These are phyloP conservation scores for Rana temporaria DNA, from an alignment of 2,113 vertebrate genomes.

Conservation along the genomic window DNA sequence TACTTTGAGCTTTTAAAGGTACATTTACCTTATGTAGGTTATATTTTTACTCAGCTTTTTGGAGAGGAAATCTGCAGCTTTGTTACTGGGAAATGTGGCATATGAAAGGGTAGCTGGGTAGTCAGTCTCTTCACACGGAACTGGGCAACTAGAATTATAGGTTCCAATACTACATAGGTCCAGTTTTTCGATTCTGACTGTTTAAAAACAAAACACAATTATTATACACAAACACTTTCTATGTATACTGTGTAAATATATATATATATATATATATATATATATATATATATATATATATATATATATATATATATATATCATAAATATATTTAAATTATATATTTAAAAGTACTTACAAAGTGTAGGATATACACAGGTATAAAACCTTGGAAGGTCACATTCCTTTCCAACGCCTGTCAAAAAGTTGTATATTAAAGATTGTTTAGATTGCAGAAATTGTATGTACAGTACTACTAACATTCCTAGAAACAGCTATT, in stretches of 20 bases:
- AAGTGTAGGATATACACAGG: slow-evolving; percentile 72
- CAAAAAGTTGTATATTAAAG: slow-evolving; percentile 51
- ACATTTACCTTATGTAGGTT: slow-evolving; percentile 69
- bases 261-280: no score
- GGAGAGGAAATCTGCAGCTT: slow-evolving; percentile 66
- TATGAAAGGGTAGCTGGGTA: slow-evolving; percentile 73
- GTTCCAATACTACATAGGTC: slow-evolving; percentile 72
- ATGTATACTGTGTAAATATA: no score
- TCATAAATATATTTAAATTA: not conserved
- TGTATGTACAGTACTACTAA: no score
- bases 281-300: not conserved
- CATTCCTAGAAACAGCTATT: not conserved
- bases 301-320: not conserved
- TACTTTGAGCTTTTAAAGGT: not conserved
- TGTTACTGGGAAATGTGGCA: slow-evolving; percentile 72
- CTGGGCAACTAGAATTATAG: slow-evolving; percentile 76
- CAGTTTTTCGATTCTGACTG: slow-evolving; percentile 70
- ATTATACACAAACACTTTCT: no score
- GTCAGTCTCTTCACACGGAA: slow-evolving; percentile 73
- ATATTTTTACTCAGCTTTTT: slow-evolving; percentile 69
- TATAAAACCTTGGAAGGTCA: slow-evolving; percentile 71
- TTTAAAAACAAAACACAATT: slow-evolving; percentile 48
- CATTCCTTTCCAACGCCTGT: slow-evolving; percentile 76
- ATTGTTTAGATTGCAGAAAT: not conserved
- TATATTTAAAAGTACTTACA: slow-evolving; percentile 67